Conservation (phyloP, 2,113 vertebrate species). For the Lepisosteus oculatus region DNA sequence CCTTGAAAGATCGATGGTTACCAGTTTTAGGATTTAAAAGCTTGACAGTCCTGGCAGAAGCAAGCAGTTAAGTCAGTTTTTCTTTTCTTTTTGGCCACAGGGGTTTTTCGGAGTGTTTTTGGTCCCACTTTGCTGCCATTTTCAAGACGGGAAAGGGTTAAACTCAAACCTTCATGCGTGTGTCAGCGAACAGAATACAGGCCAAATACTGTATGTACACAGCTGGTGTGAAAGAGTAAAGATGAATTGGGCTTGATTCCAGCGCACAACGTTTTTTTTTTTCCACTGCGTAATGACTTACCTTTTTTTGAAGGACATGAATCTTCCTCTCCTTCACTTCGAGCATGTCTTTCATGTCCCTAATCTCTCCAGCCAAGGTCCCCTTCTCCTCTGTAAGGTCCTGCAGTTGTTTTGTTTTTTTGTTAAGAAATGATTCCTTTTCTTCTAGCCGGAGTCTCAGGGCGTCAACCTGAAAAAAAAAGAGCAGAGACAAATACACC, state of each 20-base stretch:
- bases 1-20: too few relatives aligned
- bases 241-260: neutral
- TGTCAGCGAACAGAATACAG: neutral
- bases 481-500: neutral
- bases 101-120: too few relatives aligned
- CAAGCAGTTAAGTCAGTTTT: too few relatives aligned
- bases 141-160: neutral
- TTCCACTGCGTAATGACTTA: slow-evolving; percentile 41
- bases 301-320: slow-evolving; percentile 97
- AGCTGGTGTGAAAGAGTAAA: neutral
- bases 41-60: too few relatives aligned
- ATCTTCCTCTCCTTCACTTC: slow-evolving; percentile 99
- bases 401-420: slow-evolving; percentile 98
- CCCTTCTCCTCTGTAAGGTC: slow-evolving; percentile 98
- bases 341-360: slow-evolving; percentile 98
- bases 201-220: neutral
- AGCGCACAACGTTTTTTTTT: neutral
- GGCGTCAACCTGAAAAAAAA: slow-evolving; percentile 83
- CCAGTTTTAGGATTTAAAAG: too few relatives aligned
- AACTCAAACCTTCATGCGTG: neutral
- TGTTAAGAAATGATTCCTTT: slow-evolving; percentile 96
- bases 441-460: slow-evolving; percentile 92
- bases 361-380: slow-evolving; percentile 91
- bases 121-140: too few relatives aligned
- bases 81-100: too few relatives aligned